Evolutionary conservation across 2,888 invertebrate genomes (phyloP), one percentile per base, ranked within the genome.

Genomic region (Xestia rhomboidea): DNA sequence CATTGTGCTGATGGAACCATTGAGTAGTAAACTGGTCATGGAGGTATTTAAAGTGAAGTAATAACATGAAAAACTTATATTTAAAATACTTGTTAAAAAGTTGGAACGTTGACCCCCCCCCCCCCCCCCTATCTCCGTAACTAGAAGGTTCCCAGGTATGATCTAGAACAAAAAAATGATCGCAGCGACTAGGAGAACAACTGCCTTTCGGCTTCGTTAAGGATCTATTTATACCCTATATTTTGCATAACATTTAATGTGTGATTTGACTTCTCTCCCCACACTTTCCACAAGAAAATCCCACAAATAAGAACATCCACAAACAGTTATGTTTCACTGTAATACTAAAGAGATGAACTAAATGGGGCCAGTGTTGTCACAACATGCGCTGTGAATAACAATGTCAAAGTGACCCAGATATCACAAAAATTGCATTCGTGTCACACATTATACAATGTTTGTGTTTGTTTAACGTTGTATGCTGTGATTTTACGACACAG

Each of bases 351-450:
- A 73, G 82, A 81, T 73, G 73, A 73, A 69, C n/a, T 7, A 57
- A 81, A 82, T 46, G 41, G 27, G 78, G 73, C 8, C 73, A 68
- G 41, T 57, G 68, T 67, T 46, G 78, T 78, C 51, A 78, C 30
- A 64, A 41, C 24, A 38, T 15, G 30, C 27, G 18, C 15, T 27
- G 27, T 66, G 82, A 81, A 81, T 81, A 82, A 77, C 73, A 81
- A 82, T 82, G 77, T 27, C 38, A 72, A 62, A n/a, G 51, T 66
- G 83, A 82, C 83, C 83, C 34, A 73, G 79, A 83, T 83, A 66
- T 60, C 41, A 73, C 66, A 27, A 83, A 83, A 69, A 79, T 57
- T 79, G 68, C 75, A 70, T 83, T 82, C 66, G 27, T 66, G 13
- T 38, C 49, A 44, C 15, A 69, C 49, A 67, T 62, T 57, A 68